Percentiles rank a stretch among this genome's conserved stretches.
Evolutionary conservation across 2,113 vertebrate genomes (phyloP).

Genomic region (Columbina picui): DNA sequence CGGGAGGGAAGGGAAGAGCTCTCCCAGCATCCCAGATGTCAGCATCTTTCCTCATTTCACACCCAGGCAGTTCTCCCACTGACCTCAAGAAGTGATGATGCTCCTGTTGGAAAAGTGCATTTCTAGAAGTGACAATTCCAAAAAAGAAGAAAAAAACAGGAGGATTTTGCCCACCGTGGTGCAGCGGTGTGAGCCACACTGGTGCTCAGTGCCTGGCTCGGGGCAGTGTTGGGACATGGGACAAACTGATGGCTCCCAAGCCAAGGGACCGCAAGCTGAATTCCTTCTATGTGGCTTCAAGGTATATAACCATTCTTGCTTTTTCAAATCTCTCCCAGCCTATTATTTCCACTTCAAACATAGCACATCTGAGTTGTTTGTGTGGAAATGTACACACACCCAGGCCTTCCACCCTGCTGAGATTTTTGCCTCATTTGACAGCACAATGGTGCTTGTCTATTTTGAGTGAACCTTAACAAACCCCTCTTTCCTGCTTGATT

Average conservation of each 20-base stretch:
- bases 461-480: constrained; percentile 10
- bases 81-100: not conserved
- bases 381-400: not conserved
- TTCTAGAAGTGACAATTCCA: not conserved
- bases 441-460: not conserved
- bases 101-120: not conserved
- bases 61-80: not conserved
- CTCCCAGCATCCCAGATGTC: not conserved
- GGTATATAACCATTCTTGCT: not conserved
- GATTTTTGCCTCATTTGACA: not conserved
- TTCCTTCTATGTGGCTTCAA: not conserved
- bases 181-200: accelerated
- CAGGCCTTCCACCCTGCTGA: not conserved
- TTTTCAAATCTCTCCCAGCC: not conserved
- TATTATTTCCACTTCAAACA: not conserved
- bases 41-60: not conserved
- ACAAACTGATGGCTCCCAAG: not conserved
- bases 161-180: not conserved
- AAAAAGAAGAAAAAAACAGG: not conserved
- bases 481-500: not conserved
- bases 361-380: not conserved
- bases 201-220: accelerated
- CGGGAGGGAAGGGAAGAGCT: not conserved
- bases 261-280: not conserved
- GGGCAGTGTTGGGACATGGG: not conserved